A percentile compares a stretch with the other conserved stretches of the same genome.
Evolutionary conservation across 2,797 vertebrate species (phyloP).

Genomic region (Taenioides sp.): DNA sequence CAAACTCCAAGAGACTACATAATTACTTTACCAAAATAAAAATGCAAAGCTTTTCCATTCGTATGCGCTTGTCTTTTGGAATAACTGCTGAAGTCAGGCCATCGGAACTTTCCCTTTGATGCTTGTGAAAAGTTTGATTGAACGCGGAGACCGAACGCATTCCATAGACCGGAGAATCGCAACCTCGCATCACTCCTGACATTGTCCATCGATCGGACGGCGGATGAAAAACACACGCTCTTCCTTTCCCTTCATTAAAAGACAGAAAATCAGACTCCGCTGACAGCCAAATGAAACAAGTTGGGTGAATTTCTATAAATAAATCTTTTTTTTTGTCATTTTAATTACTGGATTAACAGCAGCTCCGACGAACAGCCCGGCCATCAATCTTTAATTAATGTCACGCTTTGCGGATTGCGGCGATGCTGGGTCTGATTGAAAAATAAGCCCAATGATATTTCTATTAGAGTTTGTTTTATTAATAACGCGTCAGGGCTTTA

Average conservation of each 20-base stretch:
- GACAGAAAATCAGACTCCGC: conserved; percentile 53
- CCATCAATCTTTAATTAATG: conserved; percentile 87
- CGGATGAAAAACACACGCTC: conserved; percentile 40
- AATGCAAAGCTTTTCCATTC: conserved; percentile 82
- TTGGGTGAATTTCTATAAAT: conserved; percentile 79
- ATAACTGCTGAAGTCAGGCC: conserved; percentile 85
- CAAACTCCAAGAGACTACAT: conserved; percentile 86
- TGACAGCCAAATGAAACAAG: conserved; percentile 77
- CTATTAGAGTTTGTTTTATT: conserved; percentile 86
- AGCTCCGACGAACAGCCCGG: conserved; percentile 74
- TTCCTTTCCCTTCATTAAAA: conserved; percentile 64
- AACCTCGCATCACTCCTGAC: conserved; percentile 52
- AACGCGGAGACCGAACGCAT: conserved; percentile 50
- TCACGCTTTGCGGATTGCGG: conserved; percentile 80
- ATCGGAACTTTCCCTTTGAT: conserved; percentile 74
- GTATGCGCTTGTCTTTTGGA: conserved; percentile 71
- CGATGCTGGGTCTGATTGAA: conserved; percentile 80
- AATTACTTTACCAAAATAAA: conserved; percentile 84
- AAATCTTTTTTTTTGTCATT: conserved; percentile 81
- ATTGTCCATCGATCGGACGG: conserved; percentile 43
- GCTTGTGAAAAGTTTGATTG: conserved; percentile 76
- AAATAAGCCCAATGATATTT: conserved; percentile 86
- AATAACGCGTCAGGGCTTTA: conserved; percentile 81
- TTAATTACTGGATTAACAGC: conserved; percentile 82
- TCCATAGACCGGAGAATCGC: neutral